A percentile compares a stretch with the other conserved stretches of the same genome.
Conservation (phyloP, 53 echinoderm and acorn worm species). For the Echinarachnius parma region DNA sequence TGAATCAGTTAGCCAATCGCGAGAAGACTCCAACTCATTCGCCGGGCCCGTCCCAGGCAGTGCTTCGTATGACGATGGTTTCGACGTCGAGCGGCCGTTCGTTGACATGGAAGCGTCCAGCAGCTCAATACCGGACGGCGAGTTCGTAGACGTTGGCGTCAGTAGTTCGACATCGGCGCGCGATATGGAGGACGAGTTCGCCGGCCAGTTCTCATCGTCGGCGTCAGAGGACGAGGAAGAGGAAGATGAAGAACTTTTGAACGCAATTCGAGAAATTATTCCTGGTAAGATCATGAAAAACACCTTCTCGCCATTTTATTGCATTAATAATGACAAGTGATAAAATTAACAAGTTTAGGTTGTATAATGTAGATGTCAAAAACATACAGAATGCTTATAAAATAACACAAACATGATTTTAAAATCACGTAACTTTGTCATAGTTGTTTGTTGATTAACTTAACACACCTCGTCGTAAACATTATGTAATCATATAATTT, state of each 20-base stretch:
- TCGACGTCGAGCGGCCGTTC: conserved; percentile 12
- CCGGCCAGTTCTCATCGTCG: neutral
- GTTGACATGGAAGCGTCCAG: conserved; percentile 1
- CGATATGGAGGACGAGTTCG: conserved; percentile 4
- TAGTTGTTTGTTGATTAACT: too few relatives aligned
- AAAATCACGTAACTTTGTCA: too few relatives aligned
- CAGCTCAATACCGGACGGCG: conserved; percentile 26
- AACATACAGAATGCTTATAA: too few relatives aligned
- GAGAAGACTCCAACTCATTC: neutral
- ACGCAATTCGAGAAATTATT: conserved; percentile 32
- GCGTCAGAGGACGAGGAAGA: neutral
- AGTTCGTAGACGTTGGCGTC: conserved; percentile 1
- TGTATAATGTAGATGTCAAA: too few relatives aligned
- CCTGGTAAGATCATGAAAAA: conserved; percentile 8
- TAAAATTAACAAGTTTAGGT: too few relatives aligned
- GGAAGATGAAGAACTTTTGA: conserved; percentile 25
- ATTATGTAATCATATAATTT: too few relatives aligned
- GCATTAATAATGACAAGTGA: too few relatives aligned
- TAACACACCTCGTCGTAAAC: too few relatives aligned
- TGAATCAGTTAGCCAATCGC: neutral
- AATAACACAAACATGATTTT: too few relatives aligned
- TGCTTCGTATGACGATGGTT: neutral
- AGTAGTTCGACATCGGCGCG: neutral
- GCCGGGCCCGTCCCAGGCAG: neutral
- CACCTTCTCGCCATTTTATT: too few relatives aligned